A percentile compares a stretch with the other conserved stretches of the same genome.
Conservation (phyloP, 2,888 invertebrate genomes). For the Malacosoma neustria region DNA sequence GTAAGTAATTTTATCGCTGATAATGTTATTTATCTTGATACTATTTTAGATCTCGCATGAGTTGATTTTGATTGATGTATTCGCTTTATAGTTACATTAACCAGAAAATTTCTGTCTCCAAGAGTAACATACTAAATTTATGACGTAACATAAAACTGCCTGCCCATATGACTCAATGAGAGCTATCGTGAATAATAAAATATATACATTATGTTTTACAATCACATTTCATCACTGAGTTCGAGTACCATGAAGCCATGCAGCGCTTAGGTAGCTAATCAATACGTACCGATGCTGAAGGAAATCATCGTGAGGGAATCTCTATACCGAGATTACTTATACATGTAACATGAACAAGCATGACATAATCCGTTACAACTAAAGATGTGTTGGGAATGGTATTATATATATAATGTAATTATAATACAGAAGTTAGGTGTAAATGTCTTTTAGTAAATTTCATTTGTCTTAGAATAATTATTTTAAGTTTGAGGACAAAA, state of each 20-base stretch:
- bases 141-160: constrained; percentile 25
- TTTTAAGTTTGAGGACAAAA: too few species aligned
- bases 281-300: not conserved
- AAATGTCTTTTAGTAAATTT: too few species aligned
- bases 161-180: constrained; percentile 18
- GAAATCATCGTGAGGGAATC: too few species aligned
- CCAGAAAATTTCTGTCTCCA: constrained; percentile 22
- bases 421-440: too few species aligned
- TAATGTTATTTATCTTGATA: constrained; percentile 26
- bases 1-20: constrained; percentile 3
- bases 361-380: too few species aligned
- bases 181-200: constrained; percentile 11
- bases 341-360: not conserved
- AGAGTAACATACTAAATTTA: constrained; percentile 16
- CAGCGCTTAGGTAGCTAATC: constrained; percentile 1
- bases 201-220: too few species aligned
- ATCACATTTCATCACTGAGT: too few species aligned
- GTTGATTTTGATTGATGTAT: constrained; percentile 41
- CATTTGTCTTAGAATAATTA: too few species aligned
- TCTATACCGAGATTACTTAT: too few species aligned
- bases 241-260: too few species aligned
- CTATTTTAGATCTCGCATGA: constrained; percentile 31
- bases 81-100: constrained; percentile 11
- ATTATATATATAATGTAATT: too few species aligned
- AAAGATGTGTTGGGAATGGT: too few species aligned